A percentile compares a stretch with the other conserved stretches of the same genome.
These are phyloP conservation scores for Periphyllus acericola DNA, from an alignment of 2,888 invertebrate species.

Conservation along the genomic window DNA sequence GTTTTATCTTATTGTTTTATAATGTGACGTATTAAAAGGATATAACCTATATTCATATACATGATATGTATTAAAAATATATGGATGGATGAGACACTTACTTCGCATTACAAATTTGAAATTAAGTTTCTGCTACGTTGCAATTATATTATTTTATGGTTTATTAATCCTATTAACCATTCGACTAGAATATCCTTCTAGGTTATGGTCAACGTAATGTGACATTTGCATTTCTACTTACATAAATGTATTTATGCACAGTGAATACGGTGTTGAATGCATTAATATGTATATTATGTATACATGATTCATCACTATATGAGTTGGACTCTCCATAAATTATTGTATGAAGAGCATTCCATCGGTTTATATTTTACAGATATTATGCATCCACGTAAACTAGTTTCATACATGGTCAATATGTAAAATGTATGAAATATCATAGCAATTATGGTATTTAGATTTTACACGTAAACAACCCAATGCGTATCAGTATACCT, in stretches of 20 bases:
- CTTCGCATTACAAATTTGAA: not conserved
- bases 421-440: slow-evolving; percentile 10
- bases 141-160: not conserved
- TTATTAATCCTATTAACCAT: not conserved
- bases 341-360: no score
- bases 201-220: not conserved
- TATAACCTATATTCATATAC: no score
- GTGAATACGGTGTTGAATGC: not conserved
- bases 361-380: no score
- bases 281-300: not conserved
- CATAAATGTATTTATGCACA: not conserved
- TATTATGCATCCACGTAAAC: not conserved
- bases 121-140: not conserved
- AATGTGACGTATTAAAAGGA: no score
- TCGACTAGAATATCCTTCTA: not conserved
- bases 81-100: not conserved
- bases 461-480: not conserved
- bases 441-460: slow-evolving; percentile 2
- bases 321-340: no score
- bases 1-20: no score
- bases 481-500: no score
- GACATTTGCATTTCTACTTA: not conserved
- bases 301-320: no score
- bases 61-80: no score
- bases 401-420: not conserved